Conservation (phyloP, 2,797 vertebrate species). For the Perodicticus potto region DNA sequence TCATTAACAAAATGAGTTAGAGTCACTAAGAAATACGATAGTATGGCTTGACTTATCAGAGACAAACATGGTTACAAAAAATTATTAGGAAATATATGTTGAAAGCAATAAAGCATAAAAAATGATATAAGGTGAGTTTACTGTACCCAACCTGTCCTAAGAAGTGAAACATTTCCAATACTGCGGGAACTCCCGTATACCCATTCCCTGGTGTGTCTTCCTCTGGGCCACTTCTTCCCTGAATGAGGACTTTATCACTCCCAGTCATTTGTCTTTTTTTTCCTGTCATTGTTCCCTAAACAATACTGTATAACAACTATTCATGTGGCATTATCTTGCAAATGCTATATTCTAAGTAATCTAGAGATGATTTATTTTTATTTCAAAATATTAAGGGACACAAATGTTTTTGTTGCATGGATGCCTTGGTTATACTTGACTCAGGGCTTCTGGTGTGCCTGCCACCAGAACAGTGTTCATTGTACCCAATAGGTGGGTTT, state of each 20-base stretch:
- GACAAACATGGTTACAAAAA: neutral
- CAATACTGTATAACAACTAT: neutral
- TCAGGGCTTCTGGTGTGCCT: neutral
- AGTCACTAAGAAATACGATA: neutral
- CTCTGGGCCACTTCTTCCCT: neutral
- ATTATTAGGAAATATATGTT: constrained; percentile 41
- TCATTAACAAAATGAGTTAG: neutral
- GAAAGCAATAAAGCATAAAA: neutral
- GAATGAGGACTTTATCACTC: neutral
- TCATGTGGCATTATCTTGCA: neutral
- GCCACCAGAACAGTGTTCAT: neutral
- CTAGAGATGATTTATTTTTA: neutral
- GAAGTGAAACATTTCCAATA: neutral
- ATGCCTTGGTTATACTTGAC: neutral
- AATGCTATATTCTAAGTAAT: neutral
- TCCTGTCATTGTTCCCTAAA: neutral
- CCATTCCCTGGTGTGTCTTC: neutral
- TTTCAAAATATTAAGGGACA: neutral
- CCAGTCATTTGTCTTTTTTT: neutral
- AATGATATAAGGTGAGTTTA: neutral
- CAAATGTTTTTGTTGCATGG: neutral
- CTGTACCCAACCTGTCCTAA: neutral
- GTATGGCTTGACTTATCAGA: neutral
- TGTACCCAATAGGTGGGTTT: neutral
- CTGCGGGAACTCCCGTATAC: neutral